Conservation (phyloP, 2,888 invertebrate species). For the Tiphia femorata region DNA sequence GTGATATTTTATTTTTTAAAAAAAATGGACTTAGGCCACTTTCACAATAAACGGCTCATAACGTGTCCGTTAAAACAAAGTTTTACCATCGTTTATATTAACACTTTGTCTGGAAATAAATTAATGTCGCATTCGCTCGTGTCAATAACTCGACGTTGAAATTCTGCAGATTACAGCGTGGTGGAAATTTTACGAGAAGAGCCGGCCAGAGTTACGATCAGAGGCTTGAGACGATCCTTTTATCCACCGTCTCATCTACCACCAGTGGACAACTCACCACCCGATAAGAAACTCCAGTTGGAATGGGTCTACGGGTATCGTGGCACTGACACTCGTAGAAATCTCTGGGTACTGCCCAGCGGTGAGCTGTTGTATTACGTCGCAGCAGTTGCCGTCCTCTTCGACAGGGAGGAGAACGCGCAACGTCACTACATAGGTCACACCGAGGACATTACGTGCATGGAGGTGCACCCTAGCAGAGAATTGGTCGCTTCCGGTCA, state of each 20-base stretch:
- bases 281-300: slow-evolving; percentile 87
- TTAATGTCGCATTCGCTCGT: slow-evolving; percentile 1
- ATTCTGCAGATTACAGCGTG: slow-evolving; percentile 80
- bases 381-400: slow-evolving; percentile 91
- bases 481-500: slow-evolving; percentile 93
- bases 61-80: no score
- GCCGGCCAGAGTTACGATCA: slow-evolving; percentile 85
- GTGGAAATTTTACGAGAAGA: slow-evolving; percentile 89
- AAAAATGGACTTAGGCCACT: no score
- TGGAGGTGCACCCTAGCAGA: slow-evolving; percentile 87
- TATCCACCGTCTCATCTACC: slow-evolving; percentile 90
- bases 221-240: slow-evolving; percentile 85
- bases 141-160: not conserved
- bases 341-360: slow-evolving; percentile 93
- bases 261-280: slow-evolving; percentile 86
- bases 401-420: slow-evolving; percentile 86
- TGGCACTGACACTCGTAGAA: slow-evolving; percentile 89
- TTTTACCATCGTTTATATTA: no score
- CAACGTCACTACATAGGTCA: slow-evolving; percentile 93
- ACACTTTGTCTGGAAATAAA: no score
- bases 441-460: slow-evolving; percentile 90
- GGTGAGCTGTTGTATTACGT: slow-evolving; percentile 94
- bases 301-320: slow-evolving; percentile 99
- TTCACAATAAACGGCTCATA: no score
- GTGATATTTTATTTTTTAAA: no score